A percentile compares a stretch with the other conserved stretches of the same genome.
Evolutionary conservation across 2,888 invertebrate species (phyloP).

Genomic region (Operophtera brumata): DNA sequence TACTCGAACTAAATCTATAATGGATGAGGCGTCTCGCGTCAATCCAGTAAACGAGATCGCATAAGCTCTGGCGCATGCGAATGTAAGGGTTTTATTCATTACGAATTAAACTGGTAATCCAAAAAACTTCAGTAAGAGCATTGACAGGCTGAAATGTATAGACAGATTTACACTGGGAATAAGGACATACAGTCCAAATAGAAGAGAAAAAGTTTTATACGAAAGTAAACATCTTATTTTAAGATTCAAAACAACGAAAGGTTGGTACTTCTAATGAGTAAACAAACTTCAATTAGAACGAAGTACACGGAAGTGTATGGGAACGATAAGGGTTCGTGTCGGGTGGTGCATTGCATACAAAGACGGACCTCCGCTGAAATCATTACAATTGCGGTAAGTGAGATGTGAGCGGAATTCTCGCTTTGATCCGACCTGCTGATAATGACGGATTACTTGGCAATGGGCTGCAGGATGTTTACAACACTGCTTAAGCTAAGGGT

Average conservation of each 20-base stretch:
- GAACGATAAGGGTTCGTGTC: slow-evolving; percentile 26
- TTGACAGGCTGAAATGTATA: no score
- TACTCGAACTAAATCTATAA: slow-evolving; percentile 75
- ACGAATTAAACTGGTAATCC: slow-evolving; percentile 16
- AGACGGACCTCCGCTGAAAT: slow-evolving; percentile 72
- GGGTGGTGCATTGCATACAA: slow-evolving; percentile 59
- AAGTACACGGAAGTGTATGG: slow-evolving; percentile 61
- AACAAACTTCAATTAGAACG: slow-evolving; percentile 70
- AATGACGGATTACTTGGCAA: slow-evolving; percentile 63
- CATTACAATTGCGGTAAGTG: slow-evolving; percentile 76
- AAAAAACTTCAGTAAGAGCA: neutral
- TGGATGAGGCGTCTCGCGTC: slow-evolving; percentile 77
- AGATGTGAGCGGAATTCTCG: slow-evolving; percentile 73
- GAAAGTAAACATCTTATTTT: no score
- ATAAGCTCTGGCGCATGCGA: slow-evolving; percentile 39
- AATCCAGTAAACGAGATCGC: slow-evolving; percentile 74
- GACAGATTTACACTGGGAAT: no score
- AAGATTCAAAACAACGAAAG: no score
- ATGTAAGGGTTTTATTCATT: slow-evolving; percentile 23
- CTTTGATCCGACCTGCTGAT: slow-evolving; percentile 60
- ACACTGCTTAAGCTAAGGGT: slow-evolving; percentile 40
- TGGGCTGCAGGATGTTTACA: slow-evolving; percentile 46
- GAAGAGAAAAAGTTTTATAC: no score
- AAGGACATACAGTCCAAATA: no score
- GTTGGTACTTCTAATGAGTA: neutral